These are phyloP conservation scores for Siphlonurus alternatus DNA, from an alignment of 2,888 invertebrate genomes.

Conservation along the genomic window DNA sequence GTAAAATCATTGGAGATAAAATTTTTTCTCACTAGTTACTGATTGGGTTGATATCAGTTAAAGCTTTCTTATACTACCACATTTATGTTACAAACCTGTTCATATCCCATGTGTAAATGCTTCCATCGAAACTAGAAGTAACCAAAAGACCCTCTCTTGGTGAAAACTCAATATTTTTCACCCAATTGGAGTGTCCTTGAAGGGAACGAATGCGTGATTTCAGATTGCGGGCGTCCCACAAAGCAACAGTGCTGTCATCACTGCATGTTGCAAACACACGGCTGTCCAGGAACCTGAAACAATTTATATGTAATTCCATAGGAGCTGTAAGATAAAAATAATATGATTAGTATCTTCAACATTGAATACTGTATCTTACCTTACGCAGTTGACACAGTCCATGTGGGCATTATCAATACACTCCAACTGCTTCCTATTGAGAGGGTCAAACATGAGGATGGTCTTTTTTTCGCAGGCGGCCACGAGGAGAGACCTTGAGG, in stretches of 20 bases:
- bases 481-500: conserved; percentile 56
- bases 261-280: conserved; percentile 85
- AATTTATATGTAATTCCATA: too few relatives aligned
- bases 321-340: too few relatives aligned
- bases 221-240: conserved; percentile 84
- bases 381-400: conserved; percentile 85
- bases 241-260: conserved; percentile 79
- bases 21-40: too few relatives aligned
- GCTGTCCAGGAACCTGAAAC: conserved; percentile 63
- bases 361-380: conserved; percentile 41
- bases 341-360: too few relatives aligned
- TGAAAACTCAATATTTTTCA: conserved; percentile 89
- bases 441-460: conserved; percentile 72
- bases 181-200: conserved; percentile 86
- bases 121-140: conserved; percentile 85
- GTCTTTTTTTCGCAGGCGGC: conserved; percentile 86
- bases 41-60: too few relatives aligned
- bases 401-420: conserved; percentile 66
- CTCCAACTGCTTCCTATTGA: conserved; percentile 55
- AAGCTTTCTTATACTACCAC: too few relatives aligned
- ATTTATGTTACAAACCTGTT: conserved; percentile 49
- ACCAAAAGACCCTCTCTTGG: conserved; percentile 66
- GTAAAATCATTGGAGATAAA: too few relatives aligned
- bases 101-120: conserved; percentile 87
- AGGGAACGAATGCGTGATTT: conserved; percentile 58